These are phyloP conservation scores for Drosophila kuntzei DNA, from an alignment of 2,888 invertebrate genomes.

Conservation along the genomic window DNA sequence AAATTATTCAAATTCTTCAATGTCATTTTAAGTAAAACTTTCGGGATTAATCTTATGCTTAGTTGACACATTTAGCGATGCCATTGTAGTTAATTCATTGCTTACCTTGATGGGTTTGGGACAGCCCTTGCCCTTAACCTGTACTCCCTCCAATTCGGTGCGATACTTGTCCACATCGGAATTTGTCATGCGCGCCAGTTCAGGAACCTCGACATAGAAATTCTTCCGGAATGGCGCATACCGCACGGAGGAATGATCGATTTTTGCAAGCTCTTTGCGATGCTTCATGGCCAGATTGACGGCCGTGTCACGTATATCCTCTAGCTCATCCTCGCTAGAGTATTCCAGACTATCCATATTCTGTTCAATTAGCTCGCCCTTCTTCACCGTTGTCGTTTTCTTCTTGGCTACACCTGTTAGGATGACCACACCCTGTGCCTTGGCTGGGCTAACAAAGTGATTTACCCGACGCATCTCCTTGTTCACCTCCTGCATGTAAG, in stretches of 20 bases:
- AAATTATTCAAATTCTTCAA: background rate
- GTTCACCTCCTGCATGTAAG: constrained; percentile 96
- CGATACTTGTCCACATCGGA: constrained; percentile 94
- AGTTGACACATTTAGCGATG: background rate
- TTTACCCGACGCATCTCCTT: constrained; percentile 86
- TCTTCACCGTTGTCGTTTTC: constrained; percentile 89
- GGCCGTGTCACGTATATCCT: constrained; percentile 96
- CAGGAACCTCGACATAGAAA: constrained; percentile 99
- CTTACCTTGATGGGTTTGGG: constrained; percentile 94
- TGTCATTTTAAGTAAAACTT: background rate
- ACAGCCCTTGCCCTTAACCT: constrained; percentile 98
- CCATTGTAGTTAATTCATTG: background rate
- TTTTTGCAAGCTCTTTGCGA: constrained; percentile 95
- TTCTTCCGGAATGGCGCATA: constrained; percentile 96
- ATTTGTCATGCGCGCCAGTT: constrained; percentile 95
- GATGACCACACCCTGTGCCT: constrained; percentile 89
- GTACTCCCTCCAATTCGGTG: constrained; percentile 96
- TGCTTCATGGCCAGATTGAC: constrained; percentile 95
- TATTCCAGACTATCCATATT: constrained; percentile 99
- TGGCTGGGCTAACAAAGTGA: constrained; percentile 84
- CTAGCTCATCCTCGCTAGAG: constrained; percentile 98
- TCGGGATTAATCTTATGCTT: too few relatives aligned
- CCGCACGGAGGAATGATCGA: constrained; percentile 94
- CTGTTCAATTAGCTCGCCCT: constrained; percentile 99
- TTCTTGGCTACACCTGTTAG: constrained; percentile 94